A percentile compares a stretch with the other conserved stretches of the same genome.
phyloP scores from a whole-genome alignment of 2,797 vertebrate species.

The Labeo calbasu region DNA sequence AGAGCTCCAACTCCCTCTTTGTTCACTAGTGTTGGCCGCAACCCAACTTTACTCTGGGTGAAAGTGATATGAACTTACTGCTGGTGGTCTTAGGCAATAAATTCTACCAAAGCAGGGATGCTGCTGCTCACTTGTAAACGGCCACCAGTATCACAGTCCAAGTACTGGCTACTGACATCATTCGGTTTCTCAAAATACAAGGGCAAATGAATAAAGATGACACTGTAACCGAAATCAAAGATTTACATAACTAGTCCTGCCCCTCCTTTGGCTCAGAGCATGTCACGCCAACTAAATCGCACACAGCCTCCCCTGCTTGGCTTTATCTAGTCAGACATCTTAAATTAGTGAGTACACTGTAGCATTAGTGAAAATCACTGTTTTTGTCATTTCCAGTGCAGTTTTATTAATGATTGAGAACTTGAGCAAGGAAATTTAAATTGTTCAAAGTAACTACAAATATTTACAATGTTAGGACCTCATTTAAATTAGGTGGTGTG shows the following conservation, averaged over 20 bases:
- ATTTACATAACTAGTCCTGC: constrained; percentile 13
- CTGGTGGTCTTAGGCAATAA: constrained; percentile 40
- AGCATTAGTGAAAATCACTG: background rate
- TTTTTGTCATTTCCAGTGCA: background rate
- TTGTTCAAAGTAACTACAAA: too few species aligned
- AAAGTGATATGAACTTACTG: constrained; percentile 32
- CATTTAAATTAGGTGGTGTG: too few species aligned
- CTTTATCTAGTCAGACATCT: background rate
- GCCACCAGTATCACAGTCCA: background rate
- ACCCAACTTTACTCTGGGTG: constrained; percentile 30
- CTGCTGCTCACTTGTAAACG: background rate
- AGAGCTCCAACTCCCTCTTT: constrained; percentile 31
- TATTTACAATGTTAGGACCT: too few species aligned
- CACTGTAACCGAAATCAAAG: constrained; percentile 11
- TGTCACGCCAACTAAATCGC: background rate
- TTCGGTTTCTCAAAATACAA: background rate
- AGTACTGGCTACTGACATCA: background rate
- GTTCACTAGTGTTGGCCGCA: constrained; percentile 57
- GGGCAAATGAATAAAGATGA: constrained; percentile 14
- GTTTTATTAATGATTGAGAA: background rate
- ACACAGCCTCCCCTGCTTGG: too few species aligned
- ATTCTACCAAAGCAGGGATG: constrained; percentile 1
- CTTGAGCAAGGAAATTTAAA: background rate
- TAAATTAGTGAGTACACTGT: background rate
- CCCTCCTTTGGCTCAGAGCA: constrained; percentile 1